phyloP scores from a whole-genome alignment of 2,797 vertebrate species.

The Takifugu ocellatus region DNA sequence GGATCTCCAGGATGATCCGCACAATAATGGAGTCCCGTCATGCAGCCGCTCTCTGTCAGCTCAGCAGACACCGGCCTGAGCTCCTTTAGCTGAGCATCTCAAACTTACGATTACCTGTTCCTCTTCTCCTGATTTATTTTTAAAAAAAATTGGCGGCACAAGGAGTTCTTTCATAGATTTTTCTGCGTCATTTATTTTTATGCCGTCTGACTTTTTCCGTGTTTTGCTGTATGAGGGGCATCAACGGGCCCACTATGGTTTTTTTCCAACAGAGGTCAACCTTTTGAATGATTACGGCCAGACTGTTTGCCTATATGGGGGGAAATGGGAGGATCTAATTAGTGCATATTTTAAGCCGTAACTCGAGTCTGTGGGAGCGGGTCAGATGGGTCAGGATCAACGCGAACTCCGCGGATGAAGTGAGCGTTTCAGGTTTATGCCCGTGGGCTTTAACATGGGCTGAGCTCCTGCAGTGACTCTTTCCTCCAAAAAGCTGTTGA shows the following conservation, averaged over 20 bases:
- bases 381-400: slow-evolving; percentile 39
- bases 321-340: slow-evolving; percentile 51
- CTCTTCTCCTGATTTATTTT: background rate
- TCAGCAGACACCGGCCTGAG: slow-evolving; percentile 13
- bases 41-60: slow-evolving; percentile 37
- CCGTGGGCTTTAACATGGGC: slow-evolving; percentile 66
- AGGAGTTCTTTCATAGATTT: slow-evolving; percentile 54
- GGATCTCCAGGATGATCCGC: slow-evolving; percentile 36
- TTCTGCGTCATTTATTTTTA: slow-evolving; percentile 49
- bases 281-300: slow-evolving; percentile 24
- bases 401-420: slow-evolving; percentile 33
- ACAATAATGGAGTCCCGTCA: slow-evolving; percentile 41
- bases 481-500: slow-evolving; percentile 39
- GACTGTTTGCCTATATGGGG: slow-evolving; percentile 46
- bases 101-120: slow-evolving; percentile 22
- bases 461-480: slow-evolving; percentile 57
- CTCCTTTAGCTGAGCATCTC: slow-evolving; percentile 24
- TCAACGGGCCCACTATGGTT: slow-evolving; percentile 44
- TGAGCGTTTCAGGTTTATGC: slow-evolving; percentile 38
- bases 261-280: slow-evolving; percentile 55
- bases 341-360: slow-evolving; percentile 13
- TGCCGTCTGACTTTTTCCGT: slow-evolving; percentile 44
- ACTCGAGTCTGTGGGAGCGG: slow-evolving; percentile 35
- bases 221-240: slow-evolving; percentile 55
- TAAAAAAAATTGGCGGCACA: slow-evolving; percentile 37